Base-by-base conservation (phyloP, 2,113 vertebrate genomes). In the Echinops telfairi region DNA sequence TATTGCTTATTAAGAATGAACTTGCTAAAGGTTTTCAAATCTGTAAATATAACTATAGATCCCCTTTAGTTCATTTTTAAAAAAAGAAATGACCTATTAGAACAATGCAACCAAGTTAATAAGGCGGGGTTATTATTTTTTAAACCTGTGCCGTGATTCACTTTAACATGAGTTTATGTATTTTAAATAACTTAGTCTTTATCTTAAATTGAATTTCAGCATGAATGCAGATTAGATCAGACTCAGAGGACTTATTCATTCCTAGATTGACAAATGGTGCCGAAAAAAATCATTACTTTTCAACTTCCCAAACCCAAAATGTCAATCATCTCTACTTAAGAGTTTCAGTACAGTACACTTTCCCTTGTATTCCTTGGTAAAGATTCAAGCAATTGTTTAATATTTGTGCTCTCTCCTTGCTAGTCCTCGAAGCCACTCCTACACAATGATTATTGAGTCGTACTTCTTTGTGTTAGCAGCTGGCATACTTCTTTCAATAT, bases 401-500 rank as follows among this genome's bases (percentile, higher is more conserved):
- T 73, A 77, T 78, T 73, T 88, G 77, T 58, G 10, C 80, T 88
- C 7, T 93, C 70, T 92, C 58, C 80, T 86, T 95, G 60, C 73
- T 43, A 90, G 80, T 47, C 73, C 38, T 94, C 77, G 66, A 6
- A 89, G 86, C 83, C 80, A 92, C 91, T 93, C 94, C 95, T 89
- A 95, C 96, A 89, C 89, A 84, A 14, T 78, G 60, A 95, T 91
- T 93, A 64, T 2, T 95, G 91, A 95, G 81, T 85, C 93, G 58
- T 91, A 75, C 38, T 89, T 81, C 91, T 96, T 97, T 95, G 94
- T 96, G 83, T 83, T 94, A 92, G 77, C 93, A 96, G 77, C 89
- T 97, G 95, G 66, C 87, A 95, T 94, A 86, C 80, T 94, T 83
- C 83, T 92, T 96, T 94, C 85, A 53, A n/a, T 62, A 38, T 94